Conservation (phyloP, 1,140 invertebrate species). For the Homalodisca vitripennis region DNA sequence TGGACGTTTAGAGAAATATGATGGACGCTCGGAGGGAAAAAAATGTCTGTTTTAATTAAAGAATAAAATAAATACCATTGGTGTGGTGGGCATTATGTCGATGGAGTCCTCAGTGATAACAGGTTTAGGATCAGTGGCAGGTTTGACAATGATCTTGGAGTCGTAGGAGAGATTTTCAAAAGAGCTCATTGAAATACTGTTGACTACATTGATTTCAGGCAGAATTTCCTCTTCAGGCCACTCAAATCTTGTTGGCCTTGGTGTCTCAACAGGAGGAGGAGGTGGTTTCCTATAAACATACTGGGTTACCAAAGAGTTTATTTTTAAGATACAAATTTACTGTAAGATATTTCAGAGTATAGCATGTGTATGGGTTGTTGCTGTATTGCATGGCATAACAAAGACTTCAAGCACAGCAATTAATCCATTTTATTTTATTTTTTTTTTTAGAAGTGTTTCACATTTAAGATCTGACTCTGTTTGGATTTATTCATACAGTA, state of each 20-base stretch:
- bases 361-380: too few species aligned
- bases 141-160: not conserved
- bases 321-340: too few species aligned
- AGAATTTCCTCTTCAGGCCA: not conserved
- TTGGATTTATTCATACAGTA: too few species aligned
- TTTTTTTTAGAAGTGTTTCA: too few species aligned
- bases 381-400: too few species aligned
- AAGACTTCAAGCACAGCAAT: too few species aligned
- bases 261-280: not conserved
- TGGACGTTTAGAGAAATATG: too few species aligned
- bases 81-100: not conserved
- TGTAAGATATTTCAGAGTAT: too few species aligned
- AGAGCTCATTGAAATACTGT: not conserved
- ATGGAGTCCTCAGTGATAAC: not conserved
- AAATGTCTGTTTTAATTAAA: not conserved
- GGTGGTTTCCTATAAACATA: not conserved
- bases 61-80: slow-evolving; percentile 1
- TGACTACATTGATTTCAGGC: not conserved
- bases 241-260: slow-evolving; percentile 3
- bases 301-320: too few species aligned
- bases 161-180: slow-evolving; percentile 17
- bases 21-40: not conserved
- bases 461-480: too few species aligned
- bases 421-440: too few species aligned
- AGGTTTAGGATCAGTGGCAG: not conserved